Evolutionary conservation across 1,140 invertebrate genomes (phyloP).

Genomic region (Gonioctena quinquepunctata): DNA sequence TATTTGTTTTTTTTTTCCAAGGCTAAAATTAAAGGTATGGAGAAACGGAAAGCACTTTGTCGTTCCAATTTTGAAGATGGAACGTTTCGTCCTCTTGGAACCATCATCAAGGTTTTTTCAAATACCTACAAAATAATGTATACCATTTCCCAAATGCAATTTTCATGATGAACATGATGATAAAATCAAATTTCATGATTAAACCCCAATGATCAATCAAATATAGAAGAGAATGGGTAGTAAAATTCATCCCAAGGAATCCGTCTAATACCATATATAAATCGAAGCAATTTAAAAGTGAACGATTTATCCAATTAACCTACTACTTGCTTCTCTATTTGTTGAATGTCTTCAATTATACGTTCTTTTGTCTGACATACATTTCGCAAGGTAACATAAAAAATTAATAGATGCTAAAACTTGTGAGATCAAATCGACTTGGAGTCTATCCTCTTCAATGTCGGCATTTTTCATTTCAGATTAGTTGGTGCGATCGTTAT

Average conservation of each 20-base stretch:
- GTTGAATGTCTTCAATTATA: background rate
- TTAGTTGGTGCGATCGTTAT: no score
- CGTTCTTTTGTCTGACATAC: constrained; percentile 1
- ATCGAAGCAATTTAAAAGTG: background rate
- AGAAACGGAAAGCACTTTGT: no score
- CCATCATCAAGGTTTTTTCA: no score
- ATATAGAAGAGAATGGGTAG: background rate
- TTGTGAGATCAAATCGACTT: background rate
- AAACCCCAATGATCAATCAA: background rate
- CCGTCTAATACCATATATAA: background rate
- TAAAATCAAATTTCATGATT: no score
- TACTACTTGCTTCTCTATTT: background rate
- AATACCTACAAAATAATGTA: no score
- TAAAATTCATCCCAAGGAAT: background rate
- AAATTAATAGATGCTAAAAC: background rate
- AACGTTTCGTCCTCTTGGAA: no score
- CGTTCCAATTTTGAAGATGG: no score
- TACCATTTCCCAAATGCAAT: no score
- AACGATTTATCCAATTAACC: constrained; percentile 10
- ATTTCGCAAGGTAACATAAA: constrained; percentile 6
- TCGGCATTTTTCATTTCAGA: background rate
- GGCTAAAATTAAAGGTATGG: no score
- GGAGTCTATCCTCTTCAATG: background rate
- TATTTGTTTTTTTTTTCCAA: no score
- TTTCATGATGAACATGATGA: no score